phyloP scores from a whole-genome alignment of 2,888 invertebrate genomes.

The Caenorhabditis sulstoni region DNA sequence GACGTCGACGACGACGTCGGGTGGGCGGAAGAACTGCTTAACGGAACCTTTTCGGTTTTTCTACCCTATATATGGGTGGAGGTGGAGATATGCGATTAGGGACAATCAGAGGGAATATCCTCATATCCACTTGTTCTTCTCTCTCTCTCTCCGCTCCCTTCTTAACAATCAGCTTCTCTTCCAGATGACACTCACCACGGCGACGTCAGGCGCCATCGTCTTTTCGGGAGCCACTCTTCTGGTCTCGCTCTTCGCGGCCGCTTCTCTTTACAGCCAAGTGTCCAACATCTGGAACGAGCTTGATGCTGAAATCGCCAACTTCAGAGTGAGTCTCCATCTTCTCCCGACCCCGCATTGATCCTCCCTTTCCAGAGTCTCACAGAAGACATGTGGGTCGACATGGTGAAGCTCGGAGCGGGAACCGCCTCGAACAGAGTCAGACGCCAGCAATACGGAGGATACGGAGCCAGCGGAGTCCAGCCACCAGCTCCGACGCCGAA shows the following conservation, averaged over 20 bases:
- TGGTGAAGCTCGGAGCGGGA: slow-evolving; percentile 78
- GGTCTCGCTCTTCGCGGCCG: slow-evolving; percentile 73
- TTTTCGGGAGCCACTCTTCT: slow-evolving; percentile 76
- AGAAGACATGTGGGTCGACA: slow-evolving; percentile 78
- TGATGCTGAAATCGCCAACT: slow-evolving; percentile 78
- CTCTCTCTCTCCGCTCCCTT: slow-evolving; percentile 16
- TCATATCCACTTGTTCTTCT: slow-evolving; percentile 32
- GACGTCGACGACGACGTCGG: neutral
- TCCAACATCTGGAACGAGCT: slow-evolving; percentile 77
- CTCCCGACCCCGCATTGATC: too few relatives aligned
- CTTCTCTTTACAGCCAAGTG: slow-evolving; percentile 75
- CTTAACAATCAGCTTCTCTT: slow-evolving; percentile 16
- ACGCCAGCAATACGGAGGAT: slow-evolving; percentile 78
- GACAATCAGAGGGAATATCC: slow-evolving; percentile 37
- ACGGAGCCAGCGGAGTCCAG: slow-evolving; percentile 71
- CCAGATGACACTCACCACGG: slow-evolving; percentile 74
- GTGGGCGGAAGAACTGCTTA: slow-evolving; percentile 40
- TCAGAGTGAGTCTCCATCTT: slow-evolving; percentile 65
- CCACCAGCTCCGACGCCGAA: slow-evolving; percentile 60
- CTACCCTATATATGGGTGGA: slow-evolving; percentile 41
- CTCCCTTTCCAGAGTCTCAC: slow-evolving; percentile 63
- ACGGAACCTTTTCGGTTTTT: slow-evolving; percentile 53
- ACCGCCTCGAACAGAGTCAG: slow-evolving; percentile 78
- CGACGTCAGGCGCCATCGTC: slow-evolving; percentile 76
- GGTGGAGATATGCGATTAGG: slow-evolving; percentile 49